Conservation (phyloP, 1,140 invertebrate species). For the Drosophila seguyi region DNA sequence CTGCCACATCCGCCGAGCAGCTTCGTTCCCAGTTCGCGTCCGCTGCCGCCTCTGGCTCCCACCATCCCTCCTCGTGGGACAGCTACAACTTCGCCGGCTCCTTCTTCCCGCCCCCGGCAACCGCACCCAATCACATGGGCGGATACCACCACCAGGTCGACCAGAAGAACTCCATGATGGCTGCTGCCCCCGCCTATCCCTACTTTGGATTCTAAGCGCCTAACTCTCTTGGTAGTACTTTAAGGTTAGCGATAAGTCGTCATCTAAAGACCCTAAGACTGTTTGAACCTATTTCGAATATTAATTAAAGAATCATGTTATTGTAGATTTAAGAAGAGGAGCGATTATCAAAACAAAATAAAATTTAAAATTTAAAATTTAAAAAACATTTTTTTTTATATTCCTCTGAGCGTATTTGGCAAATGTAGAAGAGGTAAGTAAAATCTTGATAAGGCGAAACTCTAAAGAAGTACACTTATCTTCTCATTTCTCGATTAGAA, state of each 20-base stretch:
- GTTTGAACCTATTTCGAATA: slow-evolving; percentile 53
- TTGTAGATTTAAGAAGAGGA: slow-evolving; percentile 5
- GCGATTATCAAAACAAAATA: slow-evolving; percentile 29
- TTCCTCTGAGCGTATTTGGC: too few relatives aligned
- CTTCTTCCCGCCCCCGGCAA: slow-evolving; percentile 65
- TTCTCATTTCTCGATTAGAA: too few relatives aligned
- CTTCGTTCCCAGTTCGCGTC: slow-evolving; percentile 78
- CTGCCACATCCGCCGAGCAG: slow-evolving; percentile 74
- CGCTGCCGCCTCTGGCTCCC: slow-evolving; percentile 72
- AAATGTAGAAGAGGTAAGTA: too few relatives aligned
- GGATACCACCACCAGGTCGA: slow-evolving; percentile 67
- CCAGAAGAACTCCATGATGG: slow-evolving; percentile 62
- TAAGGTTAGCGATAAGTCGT: slow-evolving; percentile 23
- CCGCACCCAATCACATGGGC: slow-evolving; percentile 59
- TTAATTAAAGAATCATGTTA: slow-evolving; percentile 16
- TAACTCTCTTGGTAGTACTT: slow-evolving; percentile 7
- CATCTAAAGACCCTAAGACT: slow-evolving; percentile 60
- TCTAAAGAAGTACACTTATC: too few relatives aligned
- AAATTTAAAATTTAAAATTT: slow-evolving; percentile 48
- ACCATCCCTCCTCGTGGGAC: slow-evolving; percentile 74
- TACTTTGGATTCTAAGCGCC: slow-evolving; percentile 74
- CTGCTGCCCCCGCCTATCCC: slow-evolving; percentile 62
- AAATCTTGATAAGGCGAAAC: too few relatives aligned
- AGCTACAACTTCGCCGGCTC: slow-evolving; percentile 78
- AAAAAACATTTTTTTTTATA: not conserved